Percentiles rank a stretch among this genome's conserved stretches.
Conservation (phyloP, 64 coral and sea anemone species). For the Acropora yongei region DNA sequence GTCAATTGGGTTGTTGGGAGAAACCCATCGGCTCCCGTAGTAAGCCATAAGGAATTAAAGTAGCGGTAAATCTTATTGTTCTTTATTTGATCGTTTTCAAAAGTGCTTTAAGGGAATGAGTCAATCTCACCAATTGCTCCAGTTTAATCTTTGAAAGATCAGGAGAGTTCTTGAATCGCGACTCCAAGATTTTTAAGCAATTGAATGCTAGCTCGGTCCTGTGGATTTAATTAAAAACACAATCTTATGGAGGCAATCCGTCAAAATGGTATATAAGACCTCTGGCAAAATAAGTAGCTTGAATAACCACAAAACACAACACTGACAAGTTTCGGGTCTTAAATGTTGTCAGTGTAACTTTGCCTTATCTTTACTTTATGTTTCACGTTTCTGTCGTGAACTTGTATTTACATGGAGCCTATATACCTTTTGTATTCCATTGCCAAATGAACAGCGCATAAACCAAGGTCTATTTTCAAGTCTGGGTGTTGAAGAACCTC, state of each 20-base stretch:
- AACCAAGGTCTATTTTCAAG: slow-evolving; percentile 82
- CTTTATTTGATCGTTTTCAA: too few relatives aligned
- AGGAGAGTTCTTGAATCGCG: slow-evolving; percentile 87
- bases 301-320: too few relatives aligned
- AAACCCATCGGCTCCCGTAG: too few relatives aligned
- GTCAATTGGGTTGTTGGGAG: too few relatives aligned
- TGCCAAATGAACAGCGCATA: slow-evolving; percentile 73
- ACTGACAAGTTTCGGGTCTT: too few relatives aligned
- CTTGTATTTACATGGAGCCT: too few relatives aligned
- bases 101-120: not conserved
- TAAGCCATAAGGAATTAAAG: too few relatives aligned
- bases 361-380: too few relatives aligned
- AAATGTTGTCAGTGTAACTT: too few relatives aligned
- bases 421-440: slow-evolving; percentile 78
- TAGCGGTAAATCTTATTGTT: too few relatives aligned
- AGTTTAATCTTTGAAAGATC: slow-evolving; percentile 91
- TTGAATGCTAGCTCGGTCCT: slow-evolving; percentile 85
- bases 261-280: not conserved
- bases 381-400: too few relatives aligned
- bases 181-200: slow-evolving; percentile 76
- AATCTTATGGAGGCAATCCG: not conserved
- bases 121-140: slow-evolving; percentile 78
- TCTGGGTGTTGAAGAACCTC: slow-evolving; percentile 90
- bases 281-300: too few relatives aligned
- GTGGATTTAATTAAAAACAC: not conserved